Evolutionary conservation across 2,888 invertebrate genomes (phyloP).

Genomic region (Dusona sp.): DNA sequence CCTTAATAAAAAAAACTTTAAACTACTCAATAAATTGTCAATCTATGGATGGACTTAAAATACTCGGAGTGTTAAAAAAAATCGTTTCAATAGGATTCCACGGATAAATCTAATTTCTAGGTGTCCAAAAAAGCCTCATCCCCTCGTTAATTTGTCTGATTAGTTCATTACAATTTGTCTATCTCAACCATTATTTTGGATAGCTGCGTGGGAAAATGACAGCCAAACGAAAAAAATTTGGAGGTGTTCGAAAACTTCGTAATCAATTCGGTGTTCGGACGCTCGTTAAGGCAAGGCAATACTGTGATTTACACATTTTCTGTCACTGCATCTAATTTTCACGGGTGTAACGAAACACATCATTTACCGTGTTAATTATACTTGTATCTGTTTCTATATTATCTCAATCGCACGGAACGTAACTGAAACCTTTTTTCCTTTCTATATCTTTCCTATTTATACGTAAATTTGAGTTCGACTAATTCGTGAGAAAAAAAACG

Average conservation of each 20-base stretch:
- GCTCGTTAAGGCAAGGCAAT: slow-evolving; percentile 27
- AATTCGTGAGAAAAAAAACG: slow-evolving; percentile 19
- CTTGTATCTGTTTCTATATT: slow-evolving; percentile 12
- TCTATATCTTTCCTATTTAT: background rate
- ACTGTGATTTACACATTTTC: slow-evolving; percentile 64
- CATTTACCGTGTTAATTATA: slow-evolving; percentile 50
- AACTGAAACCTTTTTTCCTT: background rate
- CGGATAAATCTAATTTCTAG: background rate
- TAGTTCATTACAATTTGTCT: background rate
- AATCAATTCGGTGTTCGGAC: slow-evolving; percentile 34
- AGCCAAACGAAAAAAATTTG: background rate
- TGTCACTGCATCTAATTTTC: slow-evolving; percentile 71
- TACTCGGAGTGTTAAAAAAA: background rate
- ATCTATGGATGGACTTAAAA: background rate
- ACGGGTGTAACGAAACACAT: slow-evolving; percentile 68
- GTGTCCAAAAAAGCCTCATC: background rate
- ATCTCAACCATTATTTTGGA: background rate
- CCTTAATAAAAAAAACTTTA: background rate
- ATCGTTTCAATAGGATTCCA: background rate
- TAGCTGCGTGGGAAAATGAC: slow-evolving; percentile 1
- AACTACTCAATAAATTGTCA: background rate
- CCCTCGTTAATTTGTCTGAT: slow-evolving; percentile 15
- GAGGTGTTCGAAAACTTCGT: background rate
- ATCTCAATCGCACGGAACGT: slow-evolving; percentile 31
- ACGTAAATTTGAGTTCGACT: background rate